Evolutionary conservation across 1,140 invertebrate species (phyloP).

Genomic region (Brachionus paranguensis): DNA sequence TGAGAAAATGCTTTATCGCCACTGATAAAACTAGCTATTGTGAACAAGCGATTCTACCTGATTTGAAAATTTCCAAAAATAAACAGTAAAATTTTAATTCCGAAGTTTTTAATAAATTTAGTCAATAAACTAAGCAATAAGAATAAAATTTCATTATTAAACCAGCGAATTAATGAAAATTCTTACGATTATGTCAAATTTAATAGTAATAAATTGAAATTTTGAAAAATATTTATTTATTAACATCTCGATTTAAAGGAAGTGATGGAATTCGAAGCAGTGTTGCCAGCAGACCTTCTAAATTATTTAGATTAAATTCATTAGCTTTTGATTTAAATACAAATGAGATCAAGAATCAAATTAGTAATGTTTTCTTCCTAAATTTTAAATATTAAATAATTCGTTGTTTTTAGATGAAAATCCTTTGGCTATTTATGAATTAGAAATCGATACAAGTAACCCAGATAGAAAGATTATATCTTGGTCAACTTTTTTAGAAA

Average conservation of each 20-base stretch:
- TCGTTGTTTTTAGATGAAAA: background rate
- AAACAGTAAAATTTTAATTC: background rate
- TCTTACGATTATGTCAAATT: background rate
- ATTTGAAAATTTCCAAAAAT: constrained; percentile 14
- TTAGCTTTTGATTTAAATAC: background rate
- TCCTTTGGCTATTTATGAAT: background rate
- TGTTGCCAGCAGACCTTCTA: background rate
- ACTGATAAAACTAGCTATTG: constrained; percentile 22
- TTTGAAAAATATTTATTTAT: background rate
- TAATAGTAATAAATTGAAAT: background rate
- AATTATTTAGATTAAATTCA: background rate
- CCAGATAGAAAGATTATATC: background rate
- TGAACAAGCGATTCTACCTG: background rate
- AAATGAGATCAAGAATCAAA: background rate
- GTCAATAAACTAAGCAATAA: background rate
- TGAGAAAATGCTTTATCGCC: constrained; percentile 36
- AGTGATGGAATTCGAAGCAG: background rate
- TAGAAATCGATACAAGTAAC: background rate
- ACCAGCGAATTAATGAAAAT: background rate
- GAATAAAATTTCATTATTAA: background rate
- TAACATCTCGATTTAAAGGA: background rate
- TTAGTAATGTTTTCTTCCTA: background rate
- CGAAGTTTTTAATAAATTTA: background rate
- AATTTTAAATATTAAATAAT: background rate
- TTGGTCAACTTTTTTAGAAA: background rate